A percentile compares a stretch with the other conserved stretches of the same genome.
Conservation (phyloP, 2,113 vertebrate genomes). For the Morphnarchus princeps region DNA sequence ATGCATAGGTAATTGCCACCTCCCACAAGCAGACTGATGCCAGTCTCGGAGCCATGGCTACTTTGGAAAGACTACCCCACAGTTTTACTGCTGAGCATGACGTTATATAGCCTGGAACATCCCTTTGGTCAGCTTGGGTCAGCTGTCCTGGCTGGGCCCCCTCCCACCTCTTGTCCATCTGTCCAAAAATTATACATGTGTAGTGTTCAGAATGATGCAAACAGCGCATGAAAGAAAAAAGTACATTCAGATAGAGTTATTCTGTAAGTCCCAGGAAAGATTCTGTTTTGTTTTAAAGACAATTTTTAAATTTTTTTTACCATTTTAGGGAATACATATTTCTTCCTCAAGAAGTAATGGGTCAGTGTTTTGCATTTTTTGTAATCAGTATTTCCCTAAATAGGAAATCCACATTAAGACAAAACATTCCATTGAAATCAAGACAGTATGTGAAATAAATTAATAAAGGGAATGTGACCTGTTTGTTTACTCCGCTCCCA, state of each 20-base stretch:
- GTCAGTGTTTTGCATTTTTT: neutral
- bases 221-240: neutral
- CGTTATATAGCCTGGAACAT: rapidly evolving
- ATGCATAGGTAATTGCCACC: neutral
- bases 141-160: neutral
- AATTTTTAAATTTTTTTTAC: neutral
- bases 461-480: neutral
- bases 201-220: neutral
- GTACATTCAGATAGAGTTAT: neutral
- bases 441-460: neutral
- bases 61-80: neutral
- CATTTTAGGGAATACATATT: neutral
- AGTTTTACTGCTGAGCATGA: neutral
- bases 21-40: no score
- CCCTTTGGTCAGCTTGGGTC: neutral
- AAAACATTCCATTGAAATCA: neutral
- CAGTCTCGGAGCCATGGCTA: neutral
- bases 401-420: neutral
- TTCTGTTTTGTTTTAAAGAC: neutral
- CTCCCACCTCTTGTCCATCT: neutral
- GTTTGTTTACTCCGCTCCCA: neutral
- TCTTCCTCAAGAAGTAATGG: neutral
- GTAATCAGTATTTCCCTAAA: neutral
- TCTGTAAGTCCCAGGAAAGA: neutral
- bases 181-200: neutral